These are phyloP conservation scores for Micropoecilia bifurca DNA, from an alignment of 2,797 vertebrate genomes.

Conservation along the genomic window DNA sequence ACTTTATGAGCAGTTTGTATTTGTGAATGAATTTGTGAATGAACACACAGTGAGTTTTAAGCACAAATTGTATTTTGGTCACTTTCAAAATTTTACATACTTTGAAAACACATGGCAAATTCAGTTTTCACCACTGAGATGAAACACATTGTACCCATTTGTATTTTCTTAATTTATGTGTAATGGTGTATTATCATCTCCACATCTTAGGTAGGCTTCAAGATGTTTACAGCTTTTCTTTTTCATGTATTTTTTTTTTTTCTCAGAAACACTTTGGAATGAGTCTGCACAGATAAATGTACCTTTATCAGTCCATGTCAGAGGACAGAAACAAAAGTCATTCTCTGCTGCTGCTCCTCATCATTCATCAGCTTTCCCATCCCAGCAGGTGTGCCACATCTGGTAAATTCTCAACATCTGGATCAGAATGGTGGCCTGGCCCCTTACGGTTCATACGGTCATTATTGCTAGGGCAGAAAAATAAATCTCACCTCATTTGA, in stretches of 20 bases:
- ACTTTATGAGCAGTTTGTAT: background rate
- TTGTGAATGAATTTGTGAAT: background rate
- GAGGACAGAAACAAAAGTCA: conserved; percentile 40
- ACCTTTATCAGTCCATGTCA: conserved; percentile 10
- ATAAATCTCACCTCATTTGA: conserved; percentile 34
- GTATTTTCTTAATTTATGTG: background rate
- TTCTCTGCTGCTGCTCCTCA: conserved; percentile 44
- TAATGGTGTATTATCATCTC: background rate
- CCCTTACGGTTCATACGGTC: conserved; percentile 22
- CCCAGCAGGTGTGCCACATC: conserved; percentile 71
- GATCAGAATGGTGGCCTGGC: conserved; percentile 47
- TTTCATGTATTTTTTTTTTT: background rate
- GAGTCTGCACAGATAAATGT: background rate
- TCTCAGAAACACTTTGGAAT: background rate
- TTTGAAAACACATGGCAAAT: background rate
- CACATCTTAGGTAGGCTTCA: too few species aligned
- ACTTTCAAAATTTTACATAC: background rate
- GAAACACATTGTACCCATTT: background rate
- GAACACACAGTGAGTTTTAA: background rate
- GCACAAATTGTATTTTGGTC: background rate
- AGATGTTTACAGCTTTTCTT: too few species aligned
- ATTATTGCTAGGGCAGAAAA: conserved; percentile 51
- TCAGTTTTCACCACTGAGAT: background rate
- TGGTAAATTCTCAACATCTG: conserved; percentile 69
- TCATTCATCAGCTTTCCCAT: conserved; percentile 56